phyloP scores from a whole-genome alignment of 2,113 vertebrate species.

The Uropsilus gracilis region DNA sequence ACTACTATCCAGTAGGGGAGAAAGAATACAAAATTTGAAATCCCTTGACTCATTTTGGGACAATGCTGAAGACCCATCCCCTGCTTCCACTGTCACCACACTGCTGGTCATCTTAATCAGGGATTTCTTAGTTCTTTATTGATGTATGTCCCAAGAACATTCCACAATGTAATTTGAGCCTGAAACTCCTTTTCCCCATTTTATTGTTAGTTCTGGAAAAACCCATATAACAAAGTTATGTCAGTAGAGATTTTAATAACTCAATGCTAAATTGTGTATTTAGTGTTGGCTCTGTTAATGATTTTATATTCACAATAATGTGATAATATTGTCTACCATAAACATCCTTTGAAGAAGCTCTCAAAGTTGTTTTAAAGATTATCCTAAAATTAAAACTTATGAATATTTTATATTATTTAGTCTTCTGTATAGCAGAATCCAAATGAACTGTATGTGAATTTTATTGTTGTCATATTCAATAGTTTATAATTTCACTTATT shows the following conservation, averaged over 20 bases:
- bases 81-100: background rate
- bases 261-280: background rate
- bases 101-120: background rate
- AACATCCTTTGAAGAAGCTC: constrained; percentile 19
- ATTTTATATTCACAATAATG: constrained; percentile 29
- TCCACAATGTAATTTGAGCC: background rate
- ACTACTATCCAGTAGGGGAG: accelerated
- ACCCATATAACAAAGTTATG: background rate
- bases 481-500: constrained; percentile 34
- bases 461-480: constrained; percentile 5
- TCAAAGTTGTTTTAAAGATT: constrained; percentile 28
- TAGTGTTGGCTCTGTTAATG: background rate
- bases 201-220: background rate
- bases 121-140: background rate
- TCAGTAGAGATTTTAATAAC: background rate
- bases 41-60: background rate
- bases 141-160: background rate
- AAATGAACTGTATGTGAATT: constrained; percentile 46
- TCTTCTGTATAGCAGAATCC: background rate
- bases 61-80: background rate
- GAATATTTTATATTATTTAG: constrained; percentile 52
- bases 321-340: background rate
- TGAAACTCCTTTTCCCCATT: background rate
- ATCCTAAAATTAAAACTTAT: constrained; percentile 47
- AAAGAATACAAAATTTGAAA: background rate